Percentiles rank a stretch among this genome's conserved stretches.
phyloP scores from a whole-genome alignment of 2,797 vertebrate genomes.

The Setipinna tenuifilis region DNA sequence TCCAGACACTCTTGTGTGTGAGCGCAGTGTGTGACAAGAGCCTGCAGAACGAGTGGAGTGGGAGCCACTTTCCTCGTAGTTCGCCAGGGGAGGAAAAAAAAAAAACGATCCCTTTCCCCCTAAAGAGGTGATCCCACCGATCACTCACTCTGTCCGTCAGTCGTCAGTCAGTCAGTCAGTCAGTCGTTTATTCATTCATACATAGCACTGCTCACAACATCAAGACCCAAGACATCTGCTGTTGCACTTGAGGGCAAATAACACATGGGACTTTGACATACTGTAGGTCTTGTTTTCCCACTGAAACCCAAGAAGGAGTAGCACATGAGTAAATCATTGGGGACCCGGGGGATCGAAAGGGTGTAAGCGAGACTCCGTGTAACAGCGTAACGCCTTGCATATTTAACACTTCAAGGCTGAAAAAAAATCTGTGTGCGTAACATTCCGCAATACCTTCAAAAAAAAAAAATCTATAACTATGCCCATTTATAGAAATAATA shows the following conservation, averaged over 20 bases:
- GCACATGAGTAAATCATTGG: slow-evolving; percentile 17
- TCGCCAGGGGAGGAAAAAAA: neutral
- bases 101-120: slow-evolving; percentile 1
- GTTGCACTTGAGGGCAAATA: neutral
- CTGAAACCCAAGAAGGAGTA: neutral
- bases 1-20: neutral
- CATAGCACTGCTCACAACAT: neutral
- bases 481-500: neutral
- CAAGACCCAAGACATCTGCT: neutral
- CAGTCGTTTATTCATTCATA: neutral
- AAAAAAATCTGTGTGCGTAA: neutral
- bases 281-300: neutral
- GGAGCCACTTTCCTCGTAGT: neutral
- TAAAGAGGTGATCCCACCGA: neutral
- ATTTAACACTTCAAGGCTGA: neutral
- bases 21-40: neutral
- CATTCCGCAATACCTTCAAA: neutral
- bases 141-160: neutral
- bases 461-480: slow-evolving; percentile 12
- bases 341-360: neutral
- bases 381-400: neutral
- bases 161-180: too few species aligned
- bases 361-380: neutral
- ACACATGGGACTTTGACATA: slow-evolving; percentile 16
- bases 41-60: neutral